Evolutionary conservation across 23 tunicate species (phyloP).

Genomic region (Halocynthia aurantium): DNA sequence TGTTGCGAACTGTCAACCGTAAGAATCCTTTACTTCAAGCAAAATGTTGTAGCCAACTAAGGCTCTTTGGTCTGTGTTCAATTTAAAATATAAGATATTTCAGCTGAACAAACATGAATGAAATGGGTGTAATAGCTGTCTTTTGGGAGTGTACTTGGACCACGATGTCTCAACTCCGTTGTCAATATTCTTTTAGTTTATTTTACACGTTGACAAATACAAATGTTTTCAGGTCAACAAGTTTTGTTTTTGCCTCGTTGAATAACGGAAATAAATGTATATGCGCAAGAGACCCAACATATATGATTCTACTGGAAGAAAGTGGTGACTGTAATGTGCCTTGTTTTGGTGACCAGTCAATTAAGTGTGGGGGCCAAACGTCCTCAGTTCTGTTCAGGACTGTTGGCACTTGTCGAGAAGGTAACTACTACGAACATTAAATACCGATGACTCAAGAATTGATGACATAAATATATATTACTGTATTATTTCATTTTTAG

Average conservation of each 20-base stretch:
- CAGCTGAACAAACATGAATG: not conserved
- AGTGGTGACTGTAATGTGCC: constrained; percentile 1
- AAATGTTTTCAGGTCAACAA: not conserved
- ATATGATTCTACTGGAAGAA: not conserved
- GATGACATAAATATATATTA: no score
- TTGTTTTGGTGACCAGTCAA: constrained; percentile 12
- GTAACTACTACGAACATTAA: no score
- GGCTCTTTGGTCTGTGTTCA: not conserved
- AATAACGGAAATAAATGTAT: constrained; percentile 19
- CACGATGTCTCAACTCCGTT: no score
- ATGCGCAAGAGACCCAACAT: not conserved
- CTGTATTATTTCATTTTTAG: not conserved
- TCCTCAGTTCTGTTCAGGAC: no score
- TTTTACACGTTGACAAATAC: not conserved
- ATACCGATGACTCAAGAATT: no score
- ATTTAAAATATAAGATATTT: not conserved
- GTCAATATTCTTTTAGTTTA: no score
- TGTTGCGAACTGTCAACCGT: no score
- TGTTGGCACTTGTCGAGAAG: no score
- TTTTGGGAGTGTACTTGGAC: no score
- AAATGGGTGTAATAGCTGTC: no score
- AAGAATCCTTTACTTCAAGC: no score
- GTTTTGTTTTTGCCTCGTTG: constrained; percentile 9
- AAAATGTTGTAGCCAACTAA: no score
- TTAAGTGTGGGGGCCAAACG: constrained; percentile 11